Evolutionary conservation across 2,797 vertebrate genomes (phyloP), one percentile per base, ranked within the genome.

Genomic region (Ptychadena robeensis): DNA sequence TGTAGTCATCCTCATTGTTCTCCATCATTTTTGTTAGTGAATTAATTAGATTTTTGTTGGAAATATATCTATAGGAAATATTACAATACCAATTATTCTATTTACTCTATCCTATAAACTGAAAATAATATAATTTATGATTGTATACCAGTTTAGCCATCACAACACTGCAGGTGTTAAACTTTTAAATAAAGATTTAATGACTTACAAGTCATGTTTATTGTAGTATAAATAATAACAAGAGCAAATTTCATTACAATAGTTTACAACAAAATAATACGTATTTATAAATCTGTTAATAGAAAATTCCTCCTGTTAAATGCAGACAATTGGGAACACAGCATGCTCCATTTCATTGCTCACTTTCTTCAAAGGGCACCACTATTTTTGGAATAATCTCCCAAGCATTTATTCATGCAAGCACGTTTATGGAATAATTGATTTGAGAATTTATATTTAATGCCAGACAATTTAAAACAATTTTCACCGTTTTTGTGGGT

Each of bases 401-500:
- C 73, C 73, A 73, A 66, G 2, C 67, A 48, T 71, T 9, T 67
- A 64, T 75, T 9, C 63, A 82, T 73, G 30, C 27, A 83, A 71
- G 2, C 8, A 48, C 68, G 38, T 11, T 30, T 27, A 38, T 73
- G 79, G 2, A 59, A 64, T 48, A 77, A 27, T 67, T 79, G 15
- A 25, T 82, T 74, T 63, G 2, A 86, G 79, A 73, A 44, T 69
- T 27, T 72, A 73, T 25, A 10, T 85, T 35, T 74, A 79, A 32
- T 75, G 2, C 2, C 83, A 14, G 53, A 59, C 72, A 72, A 59
- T 76, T 71, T 76, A 77, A 69, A 32, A 72, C 31, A 22, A 68
- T 44, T 1, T 73, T 3, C 38, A 63, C 71, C n/a, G 31, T 73
- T 57, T 1, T 30, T 76, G 35, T 4, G 0, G 30, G 6, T 79